Percentiles rank a stretch among this genome's conserved stretches.
Conservation (phyloP, 2,797 vertebrate species). For the Gastrophryne carolinensis region DNA sequence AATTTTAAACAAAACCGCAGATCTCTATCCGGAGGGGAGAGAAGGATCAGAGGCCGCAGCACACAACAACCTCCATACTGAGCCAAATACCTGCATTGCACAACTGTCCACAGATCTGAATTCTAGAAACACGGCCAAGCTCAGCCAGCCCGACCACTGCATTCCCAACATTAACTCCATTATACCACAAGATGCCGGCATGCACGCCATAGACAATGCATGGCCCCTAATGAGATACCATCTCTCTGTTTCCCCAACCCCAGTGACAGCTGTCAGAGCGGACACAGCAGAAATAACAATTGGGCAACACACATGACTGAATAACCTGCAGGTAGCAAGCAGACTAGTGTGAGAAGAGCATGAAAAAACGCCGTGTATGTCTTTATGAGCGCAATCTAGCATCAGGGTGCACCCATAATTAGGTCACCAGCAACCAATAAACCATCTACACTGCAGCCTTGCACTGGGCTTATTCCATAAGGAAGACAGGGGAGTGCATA, state of each 20-base stretch:
- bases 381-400: neutral
- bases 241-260: neutral
- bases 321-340: neutral
- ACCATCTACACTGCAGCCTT: neutral
- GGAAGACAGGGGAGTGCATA: neutral
- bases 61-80: too few species aligned
- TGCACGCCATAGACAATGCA: too few species aligned
- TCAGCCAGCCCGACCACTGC: neutral
- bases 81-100: neutral
- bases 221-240: neutral
- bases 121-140: neutral
- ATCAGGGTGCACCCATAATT: neutral
- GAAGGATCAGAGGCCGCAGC: neutral
- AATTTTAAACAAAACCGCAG: neutral
- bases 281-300: neutral
- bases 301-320: neutral
- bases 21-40: neutral
- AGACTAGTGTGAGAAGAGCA: neutral
- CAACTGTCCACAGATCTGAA: neutral
- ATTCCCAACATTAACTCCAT: too few species aligned
- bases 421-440: neutral
- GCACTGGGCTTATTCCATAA: neutral
- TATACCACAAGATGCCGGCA: too few species aligned
- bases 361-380: neutral
- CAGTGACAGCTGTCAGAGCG: constrained; percentile 3